Conservation (phyloP, 2,888 invertebrate species). For the Catotricha subobsoleta region DNA sequence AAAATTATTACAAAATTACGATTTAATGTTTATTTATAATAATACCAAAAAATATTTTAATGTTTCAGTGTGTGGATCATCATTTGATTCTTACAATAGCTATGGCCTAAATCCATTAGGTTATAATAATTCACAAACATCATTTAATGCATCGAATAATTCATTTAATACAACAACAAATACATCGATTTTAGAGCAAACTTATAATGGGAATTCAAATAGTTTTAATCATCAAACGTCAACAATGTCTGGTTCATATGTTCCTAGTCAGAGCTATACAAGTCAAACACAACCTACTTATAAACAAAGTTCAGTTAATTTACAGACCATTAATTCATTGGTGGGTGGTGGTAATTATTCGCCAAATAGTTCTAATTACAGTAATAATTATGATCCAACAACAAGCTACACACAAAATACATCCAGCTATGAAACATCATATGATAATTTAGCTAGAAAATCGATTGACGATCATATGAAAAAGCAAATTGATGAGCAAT, state of each 20-base stretch:
- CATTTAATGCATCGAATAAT: conserved; percentile 14
- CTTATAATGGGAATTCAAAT: conserved; percentile 8
- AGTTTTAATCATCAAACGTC: conserved; percentile 10
- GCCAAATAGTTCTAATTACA: conserved; percentile 13
- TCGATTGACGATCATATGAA: conserved; percentile 15
- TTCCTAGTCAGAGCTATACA: background rate
- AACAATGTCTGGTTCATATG: conserved; percentile 7
- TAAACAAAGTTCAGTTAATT: conserved; percentile 13
- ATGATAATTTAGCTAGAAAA: conserved; percentile 9
- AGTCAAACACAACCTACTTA: conserved; percentile 6
- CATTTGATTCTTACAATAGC: conserved; percentile 15
- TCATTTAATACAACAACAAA: conserved; percentile 13
- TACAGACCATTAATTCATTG: conserved; percentile 9
- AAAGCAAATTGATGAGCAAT: conserved; percentile 14
- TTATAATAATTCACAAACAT: conserved; percentile 13
- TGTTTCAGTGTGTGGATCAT: conserved; percentile 14
- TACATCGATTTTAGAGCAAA: conserved; percentile 11
- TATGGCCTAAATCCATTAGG: conserved; percentile 12
- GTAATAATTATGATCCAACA: conserved; percentile 12
- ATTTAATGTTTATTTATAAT: background rate
- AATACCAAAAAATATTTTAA: conserved; percentile 5
- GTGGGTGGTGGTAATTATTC: conserved; percentile 10
- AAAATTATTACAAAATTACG: background rate
- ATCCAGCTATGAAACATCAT: conserved; percentile 8
- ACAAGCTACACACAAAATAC: conserved; percentile 10